These are phyloP conservation scores for Gallinago stenura DNA, from an alignment of 2,797 vertebrate species.

Conservation along the genomic window DNA sequence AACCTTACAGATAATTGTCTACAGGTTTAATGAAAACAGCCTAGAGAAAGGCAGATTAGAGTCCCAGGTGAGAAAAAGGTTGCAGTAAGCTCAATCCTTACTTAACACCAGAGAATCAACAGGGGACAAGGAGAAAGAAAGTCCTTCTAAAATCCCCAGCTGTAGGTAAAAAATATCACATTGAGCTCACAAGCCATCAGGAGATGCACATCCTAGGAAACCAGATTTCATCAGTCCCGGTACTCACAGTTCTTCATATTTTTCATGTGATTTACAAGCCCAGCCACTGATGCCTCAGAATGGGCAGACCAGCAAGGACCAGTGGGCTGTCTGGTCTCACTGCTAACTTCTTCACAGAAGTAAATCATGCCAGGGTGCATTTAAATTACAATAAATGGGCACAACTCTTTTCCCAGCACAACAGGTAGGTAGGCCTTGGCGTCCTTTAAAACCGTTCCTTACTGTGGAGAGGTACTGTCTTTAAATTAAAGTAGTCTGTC, in stretches of 20 bases:
- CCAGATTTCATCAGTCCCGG: not conserved
- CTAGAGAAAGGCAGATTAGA: not conserved
- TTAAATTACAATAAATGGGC: not conserved
- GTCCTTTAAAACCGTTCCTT: not conserved
- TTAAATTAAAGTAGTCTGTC: not conserved
- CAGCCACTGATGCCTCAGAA: not conserved
- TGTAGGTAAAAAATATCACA: not conserved
- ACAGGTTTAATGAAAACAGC: not conserved
- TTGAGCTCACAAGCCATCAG: not conserved
- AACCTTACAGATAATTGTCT: not conserved
- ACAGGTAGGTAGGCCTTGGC: not conserved
- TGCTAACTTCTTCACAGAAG: not conserved
- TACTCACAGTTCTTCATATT: not conserved
- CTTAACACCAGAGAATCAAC: not conserved
- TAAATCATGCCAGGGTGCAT: not conserved
- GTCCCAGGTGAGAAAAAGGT: not conserved
- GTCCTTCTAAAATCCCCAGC: not conserved
- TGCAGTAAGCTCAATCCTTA: not conserved
- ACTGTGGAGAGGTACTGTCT: not conserved
- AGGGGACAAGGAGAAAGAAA: not conserved
- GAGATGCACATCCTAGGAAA: not conserved
- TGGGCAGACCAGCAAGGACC: not conserved
- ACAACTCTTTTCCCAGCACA: not conserved
- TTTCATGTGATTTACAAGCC: not conserved
- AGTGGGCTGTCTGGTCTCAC: not conserved